phyloP scores from a whole-genome alignment of 1,140 invertebrate species.

The Hyles vespertilio region DNA sequence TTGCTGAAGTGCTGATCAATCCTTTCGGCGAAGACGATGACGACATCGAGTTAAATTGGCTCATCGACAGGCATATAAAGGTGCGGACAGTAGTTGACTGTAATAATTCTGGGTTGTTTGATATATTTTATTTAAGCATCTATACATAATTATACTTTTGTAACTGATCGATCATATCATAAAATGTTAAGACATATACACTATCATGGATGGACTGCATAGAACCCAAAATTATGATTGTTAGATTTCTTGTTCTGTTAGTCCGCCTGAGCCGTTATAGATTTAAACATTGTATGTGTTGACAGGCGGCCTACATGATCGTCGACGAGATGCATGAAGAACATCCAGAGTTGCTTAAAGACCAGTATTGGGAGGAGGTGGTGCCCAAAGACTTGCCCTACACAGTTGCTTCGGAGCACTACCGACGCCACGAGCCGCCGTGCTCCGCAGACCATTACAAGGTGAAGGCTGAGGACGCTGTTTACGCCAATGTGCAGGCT shows the following conservation, averaged over 20 bases:
- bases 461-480: conserved; percentile 86
- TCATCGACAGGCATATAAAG: conserved; percentile 92
- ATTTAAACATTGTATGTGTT: conserved; percentile 13
- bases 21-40: conserved; percentile 97
- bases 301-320: conserved; percentile 91
- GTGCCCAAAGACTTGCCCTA: conserved; percentile 92
- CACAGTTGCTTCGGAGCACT: conserved; percentile 89
- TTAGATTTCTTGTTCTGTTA: too few relatives aligned
- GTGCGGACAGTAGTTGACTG: conserved; percentile 64
- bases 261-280: too few relatives aligned
- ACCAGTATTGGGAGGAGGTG: conserved; percentile 94
- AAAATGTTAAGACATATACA: too few relatives aligned
- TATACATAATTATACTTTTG: too few relatives aligned
- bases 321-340: conserved; percentile 95
- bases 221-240: too few relatives aligned
- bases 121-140: too few relatives aligned
- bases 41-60: conserved; percentile 94
- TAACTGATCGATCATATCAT: too few relatives aligned
- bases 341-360: conserved; percentile 90
- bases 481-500: conserved; percentile 83
- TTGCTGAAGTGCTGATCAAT: conserved; percentile 93
- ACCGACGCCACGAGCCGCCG: conserved; percentile 86
- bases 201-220: too few relatives aligned
- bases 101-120: neutral
- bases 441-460: conserved; percentile 91